Base-by-base conservation (phyloP, 2,113 vertebrate species). In the Stigmatopora argus region DNA sequence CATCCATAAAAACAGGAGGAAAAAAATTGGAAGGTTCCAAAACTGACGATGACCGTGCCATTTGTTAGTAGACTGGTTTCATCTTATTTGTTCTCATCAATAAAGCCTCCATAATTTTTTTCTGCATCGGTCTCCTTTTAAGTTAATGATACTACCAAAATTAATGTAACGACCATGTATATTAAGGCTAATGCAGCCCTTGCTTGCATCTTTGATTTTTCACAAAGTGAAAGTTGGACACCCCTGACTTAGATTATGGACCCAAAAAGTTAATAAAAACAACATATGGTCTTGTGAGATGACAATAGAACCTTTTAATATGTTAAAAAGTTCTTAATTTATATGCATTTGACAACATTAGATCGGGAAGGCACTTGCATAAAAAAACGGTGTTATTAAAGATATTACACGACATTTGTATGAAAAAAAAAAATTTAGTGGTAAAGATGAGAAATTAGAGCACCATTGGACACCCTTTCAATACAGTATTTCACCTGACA, bases 311-410 rank as follows among this genome's bases (percentile, higher is more conserved):
- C 41, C 77, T 83, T 85, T 86, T 77, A 84, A 83, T 85, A 67
- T 73, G 70, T 85, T 85, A 70, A 82, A 85, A 64, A 21, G n/a
- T 45, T 61, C 47, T 41, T 69, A 15, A 48, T 64, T 61, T 87
- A 77, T 73, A 78, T 86, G 80, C 56, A 62, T 81, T 73, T 53
- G 78, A 92, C 90, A 87, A 92, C 89, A 94, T 90, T 86, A 78
- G 41, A 84, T 93, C 91, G 87, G 89, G 92, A 98, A 99, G 96
- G 96, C 96, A 98, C 95, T 99, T 97, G 94, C 93, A 61, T 61
- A 5, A 97, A 94, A 91, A 92, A 31, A 97, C 60, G 84, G 23
- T 48, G 82, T 87, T 86, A 79, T 77, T 83, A 87, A 69, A 86
- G 90, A 81, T 86, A 90, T 89, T 53, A 90, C 86, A 85, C 84